phyloP scores from a whole-genome alignment of 2,888 invertebrate species.

The Volucella inanis region DNA sequence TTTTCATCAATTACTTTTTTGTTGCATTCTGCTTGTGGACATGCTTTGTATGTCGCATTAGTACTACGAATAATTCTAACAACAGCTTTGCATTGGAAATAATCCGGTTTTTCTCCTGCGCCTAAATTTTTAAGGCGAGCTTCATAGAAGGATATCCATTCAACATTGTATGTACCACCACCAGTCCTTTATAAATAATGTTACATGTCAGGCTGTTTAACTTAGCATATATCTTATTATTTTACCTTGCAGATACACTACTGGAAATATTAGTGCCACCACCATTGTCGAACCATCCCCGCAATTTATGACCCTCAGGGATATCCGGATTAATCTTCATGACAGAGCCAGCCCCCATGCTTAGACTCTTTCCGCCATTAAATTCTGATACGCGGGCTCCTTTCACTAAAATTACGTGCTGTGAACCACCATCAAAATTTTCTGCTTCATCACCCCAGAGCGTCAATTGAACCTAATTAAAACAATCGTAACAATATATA shows the following conservation, averaged over 20 bases:
- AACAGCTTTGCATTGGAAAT: constrained; percentile 90
- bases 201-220: neutral
- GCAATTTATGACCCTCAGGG: constrained; percentile 91
- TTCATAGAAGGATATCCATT: constrained; percentile 91
- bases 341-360: constrained; percentile 85
- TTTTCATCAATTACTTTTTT: constrained; percentile 96
- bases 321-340: constrained; percentile 94
- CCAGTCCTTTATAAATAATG: constrained; percentile 80
- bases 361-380: constrained; percentile 89
- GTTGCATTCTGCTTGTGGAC: constrained; percentile 94
- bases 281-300: constrained; percentile 95
- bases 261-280: constrained; percentile 86
- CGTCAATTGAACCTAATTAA: constrained; percentile 88
- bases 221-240: neutral
- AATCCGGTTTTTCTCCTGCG: constrained; percentile 90
- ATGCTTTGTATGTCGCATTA: constrained; percentile 95
- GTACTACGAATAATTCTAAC: constrained; percentile 91
- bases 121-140: constrained; percentile 89
- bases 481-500: neutral
- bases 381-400: constrained; percentile 94
- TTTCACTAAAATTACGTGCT: constrained; percentile 94
- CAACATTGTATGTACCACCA: constrained; percentile 84
- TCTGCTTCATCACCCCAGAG: constrained; percentile 96
- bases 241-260: constrained; percentile 87
- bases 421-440: constrained; percentile 89